Conservation (phyloP, 2,113 vertebrate species). For the Tetrao urogallus region DNA sequence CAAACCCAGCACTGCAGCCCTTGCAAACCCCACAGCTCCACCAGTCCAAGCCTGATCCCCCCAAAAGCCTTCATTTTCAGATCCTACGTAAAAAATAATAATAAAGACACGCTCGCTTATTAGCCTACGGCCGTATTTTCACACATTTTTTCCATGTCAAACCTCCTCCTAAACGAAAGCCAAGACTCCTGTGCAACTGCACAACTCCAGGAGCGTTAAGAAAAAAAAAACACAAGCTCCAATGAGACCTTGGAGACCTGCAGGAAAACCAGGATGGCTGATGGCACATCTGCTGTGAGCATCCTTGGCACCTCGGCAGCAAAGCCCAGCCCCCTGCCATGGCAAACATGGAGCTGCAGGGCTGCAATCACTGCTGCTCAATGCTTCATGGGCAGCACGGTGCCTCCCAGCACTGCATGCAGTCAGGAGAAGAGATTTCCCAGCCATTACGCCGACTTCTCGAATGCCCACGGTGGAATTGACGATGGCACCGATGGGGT, state of each 20-base stretch:
- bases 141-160: neutral
- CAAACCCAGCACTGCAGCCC: neutral
- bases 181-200: neutral
- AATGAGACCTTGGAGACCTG: conserved; percentile 38
- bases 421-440: conserved; percentile 41
- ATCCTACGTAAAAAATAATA: neutral
- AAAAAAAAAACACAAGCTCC: neutral
- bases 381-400: neutral
- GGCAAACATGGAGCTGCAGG: neutral
- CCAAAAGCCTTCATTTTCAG: neutral
- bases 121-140: rapidly evolving
- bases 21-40: neutral
- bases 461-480: conserved; percentile 45
- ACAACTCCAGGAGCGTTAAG: neutral
- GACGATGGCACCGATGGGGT: conserved; percentile 20
- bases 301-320: neutral
- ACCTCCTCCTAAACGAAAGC: neutral
- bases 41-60: rapidly evolving
- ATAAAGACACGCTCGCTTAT: neutral
- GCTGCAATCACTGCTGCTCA: neutral
- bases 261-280: conserved; percentile 6
- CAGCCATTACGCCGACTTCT: conserved; percentile 34
- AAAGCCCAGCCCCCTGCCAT: neutral
- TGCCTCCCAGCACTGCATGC: neutral
- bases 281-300: conserved; percentile 18